Evolutionary conservation across 2,797 vertebrate genomes (phyloP).

Genomic region (Parauchenoglanis ngamensis): DNA sequence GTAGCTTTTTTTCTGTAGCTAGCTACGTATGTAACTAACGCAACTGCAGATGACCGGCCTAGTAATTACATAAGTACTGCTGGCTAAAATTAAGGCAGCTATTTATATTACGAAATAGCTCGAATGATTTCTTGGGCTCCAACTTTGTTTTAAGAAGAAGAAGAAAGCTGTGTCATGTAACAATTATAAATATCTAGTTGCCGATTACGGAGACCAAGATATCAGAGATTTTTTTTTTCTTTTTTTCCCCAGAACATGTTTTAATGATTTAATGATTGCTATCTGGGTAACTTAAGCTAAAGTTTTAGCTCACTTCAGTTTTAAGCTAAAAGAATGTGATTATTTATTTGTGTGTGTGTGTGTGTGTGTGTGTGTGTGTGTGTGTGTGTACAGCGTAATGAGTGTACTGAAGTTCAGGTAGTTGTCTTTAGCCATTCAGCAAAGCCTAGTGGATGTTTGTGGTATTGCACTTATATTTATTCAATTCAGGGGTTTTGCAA

Average conservation of each 20-base stretch:
- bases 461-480: neutral
- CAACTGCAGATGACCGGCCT: too few species aligned
- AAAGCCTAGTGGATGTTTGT: neutral
- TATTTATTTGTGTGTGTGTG: neutral
- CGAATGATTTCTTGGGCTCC: neutral
- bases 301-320: too few species aligned
- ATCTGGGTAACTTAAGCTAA: too few species aligned
- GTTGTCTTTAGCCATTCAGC: neutral
- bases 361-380: neutral
- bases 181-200: neutral
- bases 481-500: neutral
- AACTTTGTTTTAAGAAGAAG: neutral
- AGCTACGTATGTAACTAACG: neutral
- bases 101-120: neutral
- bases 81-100: neutral
- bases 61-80: neutral
- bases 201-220: neutral
- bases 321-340: too few species aligned
- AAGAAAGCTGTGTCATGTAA: neutral
- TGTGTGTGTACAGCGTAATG: neutral
- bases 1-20: too few species aligned
- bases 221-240: neutral
- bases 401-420: neutral
- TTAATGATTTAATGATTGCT: too few species aligned
- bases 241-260: neutral